These are phyloP conservation scores for Oppia nitens DNA, from an alignment of 1,140 invertebrate species.

Conservation along the genomic window DNA sequence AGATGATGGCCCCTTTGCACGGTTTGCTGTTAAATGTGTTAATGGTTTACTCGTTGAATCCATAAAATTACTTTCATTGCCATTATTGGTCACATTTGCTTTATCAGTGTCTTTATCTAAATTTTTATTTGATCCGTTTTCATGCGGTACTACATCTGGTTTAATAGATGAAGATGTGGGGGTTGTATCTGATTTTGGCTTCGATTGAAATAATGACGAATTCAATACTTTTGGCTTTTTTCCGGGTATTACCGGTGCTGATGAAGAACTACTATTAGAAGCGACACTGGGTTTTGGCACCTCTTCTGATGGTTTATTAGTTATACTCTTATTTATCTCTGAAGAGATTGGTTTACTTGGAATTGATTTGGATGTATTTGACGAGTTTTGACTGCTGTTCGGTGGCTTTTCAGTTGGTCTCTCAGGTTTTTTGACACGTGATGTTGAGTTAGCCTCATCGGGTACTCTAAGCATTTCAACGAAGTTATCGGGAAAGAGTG, in stretches of 20 bases:
- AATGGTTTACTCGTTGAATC: slow-evolving; percentile 23
- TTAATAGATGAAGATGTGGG: slow-evolving; percentile 4
- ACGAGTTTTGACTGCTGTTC: neutral
- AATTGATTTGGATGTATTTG: neutral
- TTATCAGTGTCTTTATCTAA: neutral
- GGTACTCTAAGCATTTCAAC: slow-evolving; percentile 42
- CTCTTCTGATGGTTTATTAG: neutral
- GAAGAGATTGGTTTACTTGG: neutral
- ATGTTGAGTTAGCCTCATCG: neutral
- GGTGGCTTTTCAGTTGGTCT: neutral
- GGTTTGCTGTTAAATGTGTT: slow-evolving; percentile 41
- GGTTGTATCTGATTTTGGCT: neutral
- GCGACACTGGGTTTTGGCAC: neutral
- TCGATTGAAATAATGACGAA: slow-evolving; percentile 5
- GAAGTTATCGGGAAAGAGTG: slow-evolving; percentile 95
- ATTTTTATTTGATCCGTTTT: slow-evolving; percentile 15
- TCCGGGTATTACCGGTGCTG: slow-evolving; percentile 23
- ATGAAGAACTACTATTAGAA: slow-evolving; percentile 17
- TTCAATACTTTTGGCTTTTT: slow-evolving; percentile 26
- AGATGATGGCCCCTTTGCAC: slow-evolving; percentile 41
- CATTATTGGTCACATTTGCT: neutral
- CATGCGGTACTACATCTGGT: slow-evolving; percentile 4
- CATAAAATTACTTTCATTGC: neutral
- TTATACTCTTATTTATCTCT: neutral
- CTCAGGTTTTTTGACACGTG: slow-evolving; percentile 13